Conservation (phyloP, 2,888 invertebrate species). For the Marronus borbonicus region DNA sequence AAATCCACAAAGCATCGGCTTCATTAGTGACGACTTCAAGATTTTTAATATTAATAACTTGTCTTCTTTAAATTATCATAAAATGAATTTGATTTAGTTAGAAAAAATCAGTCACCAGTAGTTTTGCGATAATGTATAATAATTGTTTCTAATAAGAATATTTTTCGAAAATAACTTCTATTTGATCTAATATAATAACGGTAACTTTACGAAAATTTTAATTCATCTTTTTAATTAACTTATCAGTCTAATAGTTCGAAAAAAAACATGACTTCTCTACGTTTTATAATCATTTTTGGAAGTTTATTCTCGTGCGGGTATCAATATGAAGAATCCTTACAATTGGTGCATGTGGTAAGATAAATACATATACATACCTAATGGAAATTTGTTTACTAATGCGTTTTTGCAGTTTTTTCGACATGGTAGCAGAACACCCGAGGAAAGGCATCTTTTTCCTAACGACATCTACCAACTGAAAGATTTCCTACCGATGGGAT, state of each 20-base stretch:
- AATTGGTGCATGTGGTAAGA: constrained; percentile 48
- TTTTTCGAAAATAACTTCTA: background rate
- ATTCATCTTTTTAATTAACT: background rate
- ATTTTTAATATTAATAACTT: background rate
- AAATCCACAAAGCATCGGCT: background rate
- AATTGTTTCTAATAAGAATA: background rate
- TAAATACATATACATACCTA: background rate
- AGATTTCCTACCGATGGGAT: constrained; percentile 81
- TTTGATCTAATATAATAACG: background rate
- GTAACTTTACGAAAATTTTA: background rate
- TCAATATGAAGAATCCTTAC: constrained; percentile 39
- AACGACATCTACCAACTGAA: constrained; percentile 79
- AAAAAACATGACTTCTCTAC: background rate
- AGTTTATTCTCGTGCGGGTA: background rate
- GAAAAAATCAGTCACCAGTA: background rate
- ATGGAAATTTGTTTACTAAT: background rate
- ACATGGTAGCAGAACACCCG: constrained; percentile 86
- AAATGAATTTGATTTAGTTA: constrained; percentile 6
- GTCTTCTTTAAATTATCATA: background rate
- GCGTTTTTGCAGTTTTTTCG: constrained; percentile 77
- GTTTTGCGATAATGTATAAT: background rate
- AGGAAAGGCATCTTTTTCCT: constrained; percentile 77
- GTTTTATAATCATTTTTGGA: background rate
- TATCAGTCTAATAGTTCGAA: background rate
- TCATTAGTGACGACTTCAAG: background rate